Conservation (phyloP, 2,888 invertebrate species). For the Operophtera brumata region DNA sequence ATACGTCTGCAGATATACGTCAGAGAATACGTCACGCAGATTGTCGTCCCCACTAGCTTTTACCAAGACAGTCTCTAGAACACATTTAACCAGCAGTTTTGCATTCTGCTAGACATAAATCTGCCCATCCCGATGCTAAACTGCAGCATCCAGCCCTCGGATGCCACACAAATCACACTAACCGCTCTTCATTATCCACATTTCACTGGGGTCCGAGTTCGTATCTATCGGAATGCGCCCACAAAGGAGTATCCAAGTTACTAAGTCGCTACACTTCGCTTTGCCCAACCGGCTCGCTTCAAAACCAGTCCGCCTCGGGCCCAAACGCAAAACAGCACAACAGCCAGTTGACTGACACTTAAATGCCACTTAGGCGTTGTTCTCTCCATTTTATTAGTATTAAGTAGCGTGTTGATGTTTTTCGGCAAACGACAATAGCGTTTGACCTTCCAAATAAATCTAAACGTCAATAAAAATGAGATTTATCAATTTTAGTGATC, state of each 20-base stretch:
- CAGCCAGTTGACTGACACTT: slow-evolving; percentile 77
- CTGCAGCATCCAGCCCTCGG: slow-evolving; percentile 39
- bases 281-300: slow-evolving; percentile 71
- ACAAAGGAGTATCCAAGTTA: slow-evolving; percentile 71
- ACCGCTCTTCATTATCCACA: slow-evolving; percentile 76
- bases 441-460: slow-evolving; percentile 29
- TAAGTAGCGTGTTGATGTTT: slow-evolving; percentile 68
- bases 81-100: slow-evolving; percentile 3
- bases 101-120: slow-evolving; percentile 39
- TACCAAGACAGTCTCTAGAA: not conserved
- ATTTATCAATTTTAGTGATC: slow-evolving; percentile 11
- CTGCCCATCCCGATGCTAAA: slow-evolving; percentile 35
- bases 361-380: slow-evolving; percentile 75
- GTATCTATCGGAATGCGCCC: slow-evolving; percentile 77
- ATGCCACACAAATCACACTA: slow-evolving; percentile 75
- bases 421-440: slow-evolving; percentile 46
- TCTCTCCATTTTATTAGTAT: slow-evolving; percentile 71
- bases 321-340: slow-evolving; percentile 58
- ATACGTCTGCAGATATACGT: no score
- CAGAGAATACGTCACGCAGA: no score
- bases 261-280: slow-evolving; percentile 66
- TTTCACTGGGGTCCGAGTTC: slow-evolving; percentile 64
- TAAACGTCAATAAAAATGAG: slow-evolving; percentile 17
- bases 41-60: not conserved
- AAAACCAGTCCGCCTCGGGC: slow-evolving; percentile 59